Base-by-base conservation (phyloP, 2,113 vertebrate genomes). In the Reinhardtius hippoglossoides region DNA sequence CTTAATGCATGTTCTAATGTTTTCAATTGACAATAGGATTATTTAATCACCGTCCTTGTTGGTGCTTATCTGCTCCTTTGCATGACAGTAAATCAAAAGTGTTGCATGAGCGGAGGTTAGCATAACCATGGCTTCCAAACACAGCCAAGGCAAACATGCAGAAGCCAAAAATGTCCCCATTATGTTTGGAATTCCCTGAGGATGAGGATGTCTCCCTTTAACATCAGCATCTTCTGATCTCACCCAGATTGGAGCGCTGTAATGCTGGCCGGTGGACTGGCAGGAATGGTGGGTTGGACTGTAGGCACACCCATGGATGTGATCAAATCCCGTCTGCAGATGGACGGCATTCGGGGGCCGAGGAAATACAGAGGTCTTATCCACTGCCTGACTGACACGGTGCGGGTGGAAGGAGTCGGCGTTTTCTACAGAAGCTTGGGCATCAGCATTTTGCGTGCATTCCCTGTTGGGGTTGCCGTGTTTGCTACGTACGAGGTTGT, bases 261-360 rank as follows among this genome's bases (percentile, higher is more conserved):
- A 81, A 93, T 98, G 91, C 72, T 97, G 83, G 95, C 97, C 0
- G 97, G 97, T 0, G 97, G 97, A 13, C 77, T 94, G 0, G 95
- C 97, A 0, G 97, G 97, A 27, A 94, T 94, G 24, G 84, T 95
- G 66, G 96, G 94, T 46, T 98, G 97, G 97, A 91, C 93, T 0
- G 67, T 96, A 15, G 96, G 90, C 16, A 97, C 97, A 0, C 97
- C 97, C 46, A 96, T 98, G 97, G 97, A 98, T 2, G 96, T 98
- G 84, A 94, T 98, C 86, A 98, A 98, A 81, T 95, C 97, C 0
- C 95, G 97, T 6, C 91, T 98, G 84, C 97, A 98, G 87, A 91
- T 84, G 9, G 96, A 96, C 0, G 96, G 95, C 4, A 84, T 56
- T 0, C 92, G 92, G 4, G 92, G 89, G 72, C 91, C 24, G 1